Evolutionary conservation across 1,140 invertebrate genomes (phyloP), one percentile per base, ranked within the genome.

Genomic region (Neuroterus valhalla): DNA sequence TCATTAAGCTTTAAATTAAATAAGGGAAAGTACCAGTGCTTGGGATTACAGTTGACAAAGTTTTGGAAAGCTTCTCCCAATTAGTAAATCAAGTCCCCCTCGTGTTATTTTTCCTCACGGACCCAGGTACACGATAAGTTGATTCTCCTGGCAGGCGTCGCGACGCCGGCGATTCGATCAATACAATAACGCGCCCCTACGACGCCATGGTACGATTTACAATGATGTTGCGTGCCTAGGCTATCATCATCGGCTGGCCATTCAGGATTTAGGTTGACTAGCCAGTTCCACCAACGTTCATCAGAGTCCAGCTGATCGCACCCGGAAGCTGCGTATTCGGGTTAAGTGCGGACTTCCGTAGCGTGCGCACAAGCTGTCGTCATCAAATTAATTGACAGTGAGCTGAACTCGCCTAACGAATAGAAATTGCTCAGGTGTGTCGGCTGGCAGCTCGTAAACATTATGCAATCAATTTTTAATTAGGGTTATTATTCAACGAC

Each of bases 281-380:
- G 26, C n/a, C 4, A 15, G n/a, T 62, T 62, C 14, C 8, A 31
- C n/a, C 55, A 62, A 12, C n/a, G 55, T 31, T 31, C 17, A 62
- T 62, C 55, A 26, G 21, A 62, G 23, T 62, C 31, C 3, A 62
- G 23, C 55, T 62, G 55, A 62, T 62, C 55, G 23, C 67, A 78
- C 71, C 74, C 76, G 80, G 80, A 81, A 78, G 76, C 70, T 67
- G 66, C 72, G 69, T 75, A 81, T 81, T 81, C 75, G 72, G 78
- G 78, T 81, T 81, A 81, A 81, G 75, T 76, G 21, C 66, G 43
- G 17, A 67, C 74, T 79, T 81, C 80, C 80, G 78, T 38, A 38
- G 10, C 31, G 31, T 62, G 55, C 26, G 55, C 26, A 62, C 14
- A 23, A 62, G 55, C 23, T 62, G 55, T 62, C 31, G 52, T 62